Base-by-base conservation (phyloP, 2,797 vertebrate species). In the Tangara arthus region DNA sequence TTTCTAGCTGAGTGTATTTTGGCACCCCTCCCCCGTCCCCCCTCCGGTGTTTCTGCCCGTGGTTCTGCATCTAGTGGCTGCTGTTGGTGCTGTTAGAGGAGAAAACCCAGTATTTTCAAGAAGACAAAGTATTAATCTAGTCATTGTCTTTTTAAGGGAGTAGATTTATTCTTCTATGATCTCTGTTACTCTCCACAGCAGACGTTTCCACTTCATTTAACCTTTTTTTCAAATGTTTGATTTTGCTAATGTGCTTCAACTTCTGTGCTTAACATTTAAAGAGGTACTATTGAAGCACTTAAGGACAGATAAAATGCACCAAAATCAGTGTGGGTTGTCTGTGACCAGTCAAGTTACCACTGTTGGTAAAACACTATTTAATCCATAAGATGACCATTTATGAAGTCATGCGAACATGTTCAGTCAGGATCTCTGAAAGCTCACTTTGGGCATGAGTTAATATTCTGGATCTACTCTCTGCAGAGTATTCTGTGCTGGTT, bases 321-420 rank as follows among this genome's bases (percentile, higher is more conserved):
- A 57, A 50, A 66, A 59, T 75, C 24, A 15, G 0, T 37, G 7
- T 78, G 39, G 12, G 19, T 73, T 66, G 13, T 57, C 24, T 56
- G 7, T 81, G 60, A 39, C 22, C 15, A 39, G n/a, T 18, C 15
- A 34, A 23, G 19, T 69, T 64, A 55, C 30, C 12, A 21, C 15
- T 47, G 41, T 15, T 73, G n/a, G 8, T 75, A 59, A 55, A 89
- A 63, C 9, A 8, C 4, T 22, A 5, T 14, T 89, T 84, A 75
- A 42, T 56, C 16, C 16, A 0, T 34, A 47, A 42, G 18, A 37
- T 42, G 24, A 49, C 57, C 0, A 0, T 55, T 61, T 57, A 19
- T 60, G 35, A 88, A 35, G 60, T 71, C 27, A 39, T 39, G 52
- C 4, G 9, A 71, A 59, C 66, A 24, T 2, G 2, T 46, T 61